These are phyloP conservation scores for Ligdia adustata DNA, from an alignment of 2,888 invertebrate genomes.

Conservation along the genomic window DNA sequence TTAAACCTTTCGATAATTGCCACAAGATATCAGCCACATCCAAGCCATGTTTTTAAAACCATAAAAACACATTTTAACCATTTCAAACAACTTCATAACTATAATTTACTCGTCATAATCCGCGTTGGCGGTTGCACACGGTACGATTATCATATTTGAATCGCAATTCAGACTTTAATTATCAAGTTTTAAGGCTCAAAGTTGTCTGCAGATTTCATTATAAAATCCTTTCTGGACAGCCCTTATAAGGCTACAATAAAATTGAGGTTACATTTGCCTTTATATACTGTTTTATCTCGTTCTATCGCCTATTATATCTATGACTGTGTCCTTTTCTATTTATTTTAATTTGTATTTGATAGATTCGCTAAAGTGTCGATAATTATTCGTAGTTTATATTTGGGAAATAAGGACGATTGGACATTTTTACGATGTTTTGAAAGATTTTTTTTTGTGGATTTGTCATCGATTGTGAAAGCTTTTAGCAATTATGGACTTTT, in stretches of 20 bases:
- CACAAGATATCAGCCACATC: slow-evolving; percentile 38
- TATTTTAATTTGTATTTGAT: slow-evolving; percentile 39
- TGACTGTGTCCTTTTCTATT: slow-evolving; percentile 33
- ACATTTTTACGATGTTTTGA: slow-evolving; percentile 33
- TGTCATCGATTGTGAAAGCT: slow-evolving; percentile 22
- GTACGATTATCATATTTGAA: slow-evolving; percentile 45
- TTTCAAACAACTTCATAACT: slow-evolving; percentile 59
- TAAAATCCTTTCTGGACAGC: slow-evolving; percentile 54
- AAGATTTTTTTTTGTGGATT: slow-evolving; percentile 23
- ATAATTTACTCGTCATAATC: slow-evolving; percentile 62
- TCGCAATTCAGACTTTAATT: slow-evolving; percentile 37
- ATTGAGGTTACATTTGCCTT: slow-evolving; percentile 64
- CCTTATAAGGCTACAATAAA: slow-evolving; percentile 66
- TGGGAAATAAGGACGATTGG: slow-evolving; percentile 28
- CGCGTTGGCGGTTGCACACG: slow-evolving; percentile 67
- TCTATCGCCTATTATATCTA: slow-evolving; percentile 36
- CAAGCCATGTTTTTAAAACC: slow-evolving; percentile 42
- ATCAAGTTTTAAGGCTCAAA: slow-evolving; percentile 11
- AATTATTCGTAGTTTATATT: slow-evolving; percentile 30
- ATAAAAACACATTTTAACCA: slow-evolving; percentile 51
- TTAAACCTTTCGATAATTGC: slow-evolving; percentile 14
- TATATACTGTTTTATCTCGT: slow-evolving; percentile 45
- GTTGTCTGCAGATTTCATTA: slow-evolving; percentile 25
- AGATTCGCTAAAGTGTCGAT: slow-evolving; percentile 38
- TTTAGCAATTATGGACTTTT: too few relatives aligned